Evolutionary conservation across 2,888 invertebrate species (phyloP), one percentile per base, ranked within the genome.

Genomic region (Acronicta psi): DNA sequence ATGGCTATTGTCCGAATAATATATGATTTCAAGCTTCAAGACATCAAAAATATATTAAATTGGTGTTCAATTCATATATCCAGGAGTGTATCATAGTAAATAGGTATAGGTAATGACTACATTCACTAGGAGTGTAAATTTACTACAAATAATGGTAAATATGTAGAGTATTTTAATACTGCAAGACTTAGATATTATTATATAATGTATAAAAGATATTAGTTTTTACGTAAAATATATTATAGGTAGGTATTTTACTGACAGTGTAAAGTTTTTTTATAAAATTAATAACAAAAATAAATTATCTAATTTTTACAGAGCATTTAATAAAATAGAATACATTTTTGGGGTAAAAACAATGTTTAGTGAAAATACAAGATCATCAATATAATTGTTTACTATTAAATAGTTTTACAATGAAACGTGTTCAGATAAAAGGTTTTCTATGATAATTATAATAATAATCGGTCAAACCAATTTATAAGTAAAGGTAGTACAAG

Each of bases 101-200:
- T 29, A 40, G n/a, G n/a, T 47, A 16, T 17, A 40, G 16, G 34
- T 60, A 70, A 16, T 49, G 52, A 41, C 40, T 71, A 60, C 50
- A 40, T 16, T 10, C 59, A 37, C 52, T 25, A 53, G n/a, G 14
- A 50, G 36, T 47, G 40, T 58, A 46, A 47, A 64, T 53, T 18
- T 20, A 31, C 57, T 67, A 73, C 46, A 73, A 52, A 72, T 36
- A 29, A 59, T 37, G 31, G 17, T 55, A 37, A 41, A 72, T 34
- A 57, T 29, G 31, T 38, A 10, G 29, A 20, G 13, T 46, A 14
- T 60, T 50, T 41, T 0, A 57, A 55, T 72, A 67, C 55, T 50
- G 55, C 45, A 38, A 20, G 9, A 46, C 1, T 31, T 34, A 13
- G 4, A 34, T n/a, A n/a, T n/a, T n/a, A n/a, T n/a, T n/a, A 20